Percentiles rank a stretch among this genome's conserved stretches.
phyloP scores from a whole-genome alignment of 2,113 vertebrate species.

The Siphamia tubifer region DNA sequence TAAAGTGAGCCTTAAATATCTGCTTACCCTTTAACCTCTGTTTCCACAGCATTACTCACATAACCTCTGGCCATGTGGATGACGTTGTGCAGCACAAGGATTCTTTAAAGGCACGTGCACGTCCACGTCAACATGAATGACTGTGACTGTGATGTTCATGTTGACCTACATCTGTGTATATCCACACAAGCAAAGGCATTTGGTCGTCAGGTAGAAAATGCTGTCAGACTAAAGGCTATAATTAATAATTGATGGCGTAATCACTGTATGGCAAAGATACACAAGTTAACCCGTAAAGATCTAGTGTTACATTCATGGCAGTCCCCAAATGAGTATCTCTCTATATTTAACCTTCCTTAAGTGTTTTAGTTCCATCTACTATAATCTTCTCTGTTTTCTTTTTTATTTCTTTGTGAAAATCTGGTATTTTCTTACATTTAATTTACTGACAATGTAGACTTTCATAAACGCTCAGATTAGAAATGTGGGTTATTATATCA shows the following conservation, averaged over 20 bases:
- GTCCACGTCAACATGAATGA: not conserved
- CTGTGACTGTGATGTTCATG: constrained; percentile 23
- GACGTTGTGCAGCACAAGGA: constrained; percentile 18
- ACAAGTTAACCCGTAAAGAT: not conserved
- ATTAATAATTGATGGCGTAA: constrained; percentile 55
- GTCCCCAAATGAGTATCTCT: too few species aligned
- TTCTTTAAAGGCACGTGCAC: constrained; percentile 4
- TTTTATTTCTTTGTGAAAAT: too few species aligned
- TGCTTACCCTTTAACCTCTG: constrained; percentile 4
- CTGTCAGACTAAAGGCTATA: constrained; percentile 35
- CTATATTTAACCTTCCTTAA: too few species aligned
- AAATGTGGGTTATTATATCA: too few species aligned
- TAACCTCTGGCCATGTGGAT: not conserved
- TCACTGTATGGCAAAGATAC: constrained; percentile 21
- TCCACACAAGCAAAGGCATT: constrained; percentile 31
- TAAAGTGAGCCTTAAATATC: constrained; percentile 3
- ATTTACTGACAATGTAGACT: too few species aligned
- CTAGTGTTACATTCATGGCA: not conserved
- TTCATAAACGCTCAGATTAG: too few species aligned
- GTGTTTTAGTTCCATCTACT: too few species aligned
- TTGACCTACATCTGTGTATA: constrained; percentile 44
- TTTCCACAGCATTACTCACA: constrained; percentile 44
- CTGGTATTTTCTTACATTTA: too few species aligned
- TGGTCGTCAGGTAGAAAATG: constrained; percentile 38
- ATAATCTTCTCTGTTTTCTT: too few species aligned